These are phyloP conservation scores for Amblyopsis rosae DNA, from an alignment of 2,113 vertebrate genomes.

Conservation along the genomic window DNA sequence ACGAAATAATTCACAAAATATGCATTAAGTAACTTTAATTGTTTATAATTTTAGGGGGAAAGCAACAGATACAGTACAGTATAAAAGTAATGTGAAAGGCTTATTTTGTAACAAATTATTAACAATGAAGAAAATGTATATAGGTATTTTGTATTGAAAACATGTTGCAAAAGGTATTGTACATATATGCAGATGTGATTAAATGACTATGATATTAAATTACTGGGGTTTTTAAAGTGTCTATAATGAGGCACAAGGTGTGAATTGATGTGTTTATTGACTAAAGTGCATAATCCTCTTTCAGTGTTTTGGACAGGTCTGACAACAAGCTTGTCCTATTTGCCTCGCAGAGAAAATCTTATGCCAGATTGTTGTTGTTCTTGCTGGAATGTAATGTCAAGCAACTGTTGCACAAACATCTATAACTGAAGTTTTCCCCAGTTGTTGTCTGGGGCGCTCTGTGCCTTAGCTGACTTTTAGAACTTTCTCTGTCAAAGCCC, in stretches of 20 bases:
- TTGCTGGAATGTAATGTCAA: conserved; percentile 89
- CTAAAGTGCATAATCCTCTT: conserved; percentile 77
- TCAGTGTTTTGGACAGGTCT: conserved; percentile 61
- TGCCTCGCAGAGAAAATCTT: conserved; percentile 76
- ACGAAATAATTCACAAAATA: conserved; percentile 36
- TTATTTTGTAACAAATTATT: conserved; percentile 92
- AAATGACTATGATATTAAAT: conserved; percentile 44
- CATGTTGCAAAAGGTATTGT: conserved; percentile 69
- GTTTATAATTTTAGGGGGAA: conserved; percentile 42
- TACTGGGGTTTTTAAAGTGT: conserved; percentile 48
- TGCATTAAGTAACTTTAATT: conserved; percentile 44
- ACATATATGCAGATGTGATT: conserved; percentile 68
- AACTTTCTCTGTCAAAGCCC: conserved; percentile 80
- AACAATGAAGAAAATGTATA: conserved; percentile 73
- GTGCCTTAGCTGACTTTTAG: conserved; percentile 93
- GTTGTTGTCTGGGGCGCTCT: conserved; percentile 72
- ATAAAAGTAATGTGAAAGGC: conserved; percentile 68
- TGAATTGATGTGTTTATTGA: conserved; percentile 65
- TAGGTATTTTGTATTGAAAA: conserved; percentile 84
- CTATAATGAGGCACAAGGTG: conserved; percentile 43
- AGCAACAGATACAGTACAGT: neutral
- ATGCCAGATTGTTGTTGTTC: conserved; percentile 83
- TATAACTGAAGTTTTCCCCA: conserved; percentile 73
- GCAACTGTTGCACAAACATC: conserved; percentile 87
- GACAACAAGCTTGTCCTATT: conserved; percentile 57